phyloP scores from a whole-genome alignment of 2,113 vertebrate species.

The Oriolus oriolus region DNA sequence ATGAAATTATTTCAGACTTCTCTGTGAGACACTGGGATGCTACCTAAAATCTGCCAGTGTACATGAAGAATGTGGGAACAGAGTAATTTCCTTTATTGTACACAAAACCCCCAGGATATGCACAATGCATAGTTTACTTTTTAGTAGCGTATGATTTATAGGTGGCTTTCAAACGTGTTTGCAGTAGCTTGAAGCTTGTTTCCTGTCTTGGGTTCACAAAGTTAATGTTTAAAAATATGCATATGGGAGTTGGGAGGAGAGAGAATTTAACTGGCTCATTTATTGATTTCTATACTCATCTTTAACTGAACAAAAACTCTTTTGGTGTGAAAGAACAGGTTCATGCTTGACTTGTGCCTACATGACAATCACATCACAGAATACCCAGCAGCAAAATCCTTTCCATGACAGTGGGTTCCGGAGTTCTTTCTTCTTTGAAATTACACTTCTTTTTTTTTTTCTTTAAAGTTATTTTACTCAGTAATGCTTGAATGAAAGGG shows the following conservation, averaged over 20 bases:
- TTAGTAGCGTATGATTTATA: not conserved
- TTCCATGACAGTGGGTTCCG: conserved; percentile 28
- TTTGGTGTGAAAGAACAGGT: conserved; percentile 12
- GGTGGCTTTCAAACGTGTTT: not conserved
- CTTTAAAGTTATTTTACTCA: conserved; percentile 18
- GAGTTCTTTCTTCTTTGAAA: conserved; percentile 40
- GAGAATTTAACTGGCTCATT: not conserved
- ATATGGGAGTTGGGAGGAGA: not conserved
- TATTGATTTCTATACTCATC: not conserved
- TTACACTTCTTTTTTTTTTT: not conserved
- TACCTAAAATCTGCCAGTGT: not conserved
- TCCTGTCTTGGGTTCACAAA: conserved; percentile 15
- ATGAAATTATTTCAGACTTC: not conserved
- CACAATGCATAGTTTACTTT: not conserved
- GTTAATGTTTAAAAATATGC: conserved; percentile 11
- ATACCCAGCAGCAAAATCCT: conserved; percentile 21
- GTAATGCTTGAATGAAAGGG: conserved; percentile 13
- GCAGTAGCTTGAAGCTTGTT: conserved; percentile 13
- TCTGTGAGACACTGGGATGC: not conserved
- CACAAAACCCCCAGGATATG: not conserved
- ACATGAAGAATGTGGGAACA: not conserved
- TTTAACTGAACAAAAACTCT: conserved; percentile 18
- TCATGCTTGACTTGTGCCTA: conserved; percentile 25
- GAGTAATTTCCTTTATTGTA: not conserved
- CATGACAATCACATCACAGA: not conserved